phyloP scores from a whole-genome alignment of 2,113 vertebrate species.

The Alexandromys fortis region DNA sequence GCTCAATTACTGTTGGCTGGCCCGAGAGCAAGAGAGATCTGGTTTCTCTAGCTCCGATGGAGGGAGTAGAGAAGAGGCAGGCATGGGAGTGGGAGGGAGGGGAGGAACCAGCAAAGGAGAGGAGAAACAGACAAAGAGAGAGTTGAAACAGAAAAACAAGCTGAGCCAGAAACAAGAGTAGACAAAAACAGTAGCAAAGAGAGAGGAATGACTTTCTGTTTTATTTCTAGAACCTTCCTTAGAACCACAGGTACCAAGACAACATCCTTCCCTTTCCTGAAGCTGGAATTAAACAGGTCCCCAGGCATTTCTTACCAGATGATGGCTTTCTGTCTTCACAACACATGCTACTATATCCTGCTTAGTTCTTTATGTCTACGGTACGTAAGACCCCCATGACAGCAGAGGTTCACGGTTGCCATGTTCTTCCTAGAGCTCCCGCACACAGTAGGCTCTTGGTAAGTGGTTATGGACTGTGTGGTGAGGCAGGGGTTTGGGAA shows the following conservation, averaged over 20 bases:
- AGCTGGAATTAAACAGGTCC: background rate
- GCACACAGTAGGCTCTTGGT: background rate
- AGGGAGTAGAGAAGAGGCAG: slow-evolving; percentile 49
- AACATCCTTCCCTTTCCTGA: background rate
- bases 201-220: slow-evolving; percentile 21
- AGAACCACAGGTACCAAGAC: background rate
- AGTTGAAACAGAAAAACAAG: slow-evolving; percentile 58
- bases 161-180: slow-evolving; percentile 44
- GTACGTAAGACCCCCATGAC: background rate
- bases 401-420: background rate
- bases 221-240: slow-evolving; percentile 52
- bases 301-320: background rate
- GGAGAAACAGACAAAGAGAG: slow-evolving; percentile 62
- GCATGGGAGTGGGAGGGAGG: background rate
- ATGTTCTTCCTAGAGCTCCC: background rate
- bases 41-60: slow-evolving; percentile 64
- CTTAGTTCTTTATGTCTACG: background rate
- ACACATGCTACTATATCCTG: background rate
- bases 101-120: slow-evolving; percentile 42
- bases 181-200: slow-evolving; percentile 23
- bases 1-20: slow-evolving; percentile 66
- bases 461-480: background rate
- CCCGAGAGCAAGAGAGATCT: slow-evolving; percentile 45
- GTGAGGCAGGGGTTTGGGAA: background rate
- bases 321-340: slow-evolving; percentile 14